A percentile compares a stretch with the other conserved stretches of the same genome.
phyloP scores from a whole-genome alignment of 2,797 vertebrate genomes.

The Poecilia gillii region DNA sequence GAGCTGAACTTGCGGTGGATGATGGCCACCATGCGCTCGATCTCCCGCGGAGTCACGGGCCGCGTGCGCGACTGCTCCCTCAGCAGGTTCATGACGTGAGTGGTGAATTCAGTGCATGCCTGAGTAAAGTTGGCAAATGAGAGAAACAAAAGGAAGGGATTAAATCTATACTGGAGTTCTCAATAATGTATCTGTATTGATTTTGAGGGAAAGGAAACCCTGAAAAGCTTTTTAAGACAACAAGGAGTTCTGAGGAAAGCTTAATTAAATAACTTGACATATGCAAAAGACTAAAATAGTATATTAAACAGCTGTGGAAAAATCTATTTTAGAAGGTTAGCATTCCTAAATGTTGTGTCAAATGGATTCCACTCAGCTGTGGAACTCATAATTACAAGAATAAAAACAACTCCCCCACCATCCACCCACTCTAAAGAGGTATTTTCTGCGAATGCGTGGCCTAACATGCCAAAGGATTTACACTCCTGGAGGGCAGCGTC shows the following conservation, averaged over 20 bases:
- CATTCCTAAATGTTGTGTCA: background rate
- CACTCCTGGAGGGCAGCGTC: slow-evolving; percentile 45
- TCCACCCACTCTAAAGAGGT: background rate
- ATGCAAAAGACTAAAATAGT: background rate
- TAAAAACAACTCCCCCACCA: background rate
- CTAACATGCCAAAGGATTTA: slow-evolving; percentile 51
- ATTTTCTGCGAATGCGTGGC: slow-evolving; percentile 31
- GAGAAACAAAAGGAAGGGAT: background rate
- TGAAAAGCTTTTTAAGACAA: background rate
- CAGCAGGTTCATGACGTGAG: slow-evolving; percentile 94
- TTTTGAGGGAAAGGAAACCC: background rate
- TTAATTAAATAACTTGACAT: background rate
- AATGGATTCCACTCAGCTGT: background rate
- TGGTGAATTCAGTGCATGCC: slow-evolving; percentile 94
- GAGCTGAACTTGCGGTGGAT: slow-evolving; percentile 96
- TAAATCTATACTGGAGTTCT: background rate
- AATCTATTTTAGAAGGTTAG: background rate
- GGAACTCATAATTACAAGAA: background rate
- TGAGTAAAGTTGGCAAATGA: slow-evolving; percentile 36
- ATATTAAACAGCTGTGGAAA: background rate
- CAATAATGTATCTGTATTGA: background rate
- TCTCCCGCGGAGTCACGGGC: slow-evolving; percentile 91
- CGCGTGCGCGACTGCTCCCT: slow-evolving; percentile 92
- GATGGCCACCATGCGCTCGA: slow-evolving; percentile 93
- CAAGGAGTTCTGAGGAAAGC: background rate